Evolutionary conservation across 2,888 invertebrate species (phyloP), one percentile per base, ranked within the genome.

Genomic region (Rhorus exstirpatorius): DNA sequence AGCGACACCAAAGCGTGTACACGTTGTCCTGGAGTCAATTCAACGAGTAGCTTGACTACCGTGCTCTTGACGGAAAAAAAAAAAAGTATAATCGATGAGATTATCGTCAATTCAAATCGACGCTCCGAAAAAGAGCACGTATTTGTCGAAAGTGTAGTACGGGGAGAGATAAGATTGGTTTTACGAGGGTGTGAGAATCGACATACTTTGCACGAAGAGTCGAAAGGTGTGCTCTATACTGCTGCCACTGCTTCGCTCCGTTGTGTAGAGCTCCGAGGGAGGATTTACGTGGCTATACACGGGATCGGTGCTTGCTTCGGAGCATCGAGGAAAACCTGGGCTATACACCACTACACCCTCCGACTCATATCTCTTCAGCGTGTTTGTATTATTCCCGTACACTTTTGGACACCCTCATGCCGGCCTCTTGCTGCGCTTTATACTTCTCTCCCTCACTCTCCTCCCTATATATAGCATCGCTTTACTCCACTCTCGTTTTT

Each of bases 211-310:
- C 6, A 31, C 44, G 44, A 38, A 41, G 63, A 63, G 41, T 41
- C 19, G 21, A n/a, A 63, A 19, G 21, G 63, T 1, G 4, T 17
- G n/a, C 14, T 38, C 21, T 44, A 12, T 44, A 3, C 44, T 24
- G 6, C 46, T 58, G 75, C 53, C 19, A 49, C 35, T 53, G 60
- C 58, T 76, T n/a, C n/a, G n/a, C 58, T 49, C 4, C 38, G 63
- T 44, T 8, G 26, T 67, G 17, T 67, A 67, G 41, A 60, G n/a
- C 55, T 72, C 21, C 77, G 72, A 65, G 53, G 60, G 46, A 81
- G 77, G 77, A 81, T 81, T 81, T 81, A 81, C 81, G 81, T 77
- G 81, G 77, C 77, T 81, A 14, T 61, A 49, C 72, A 44, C 68
- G 49, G 65, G 76, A 71, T 77, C 71, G 60, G 58, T 67, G 76